Evolutionary conservation across 2,888 invertebrate genomes (phyloP), one percentile per base, ranked within the genome.

Genomic region (Rhogogaster chlorosoma): DNA sequence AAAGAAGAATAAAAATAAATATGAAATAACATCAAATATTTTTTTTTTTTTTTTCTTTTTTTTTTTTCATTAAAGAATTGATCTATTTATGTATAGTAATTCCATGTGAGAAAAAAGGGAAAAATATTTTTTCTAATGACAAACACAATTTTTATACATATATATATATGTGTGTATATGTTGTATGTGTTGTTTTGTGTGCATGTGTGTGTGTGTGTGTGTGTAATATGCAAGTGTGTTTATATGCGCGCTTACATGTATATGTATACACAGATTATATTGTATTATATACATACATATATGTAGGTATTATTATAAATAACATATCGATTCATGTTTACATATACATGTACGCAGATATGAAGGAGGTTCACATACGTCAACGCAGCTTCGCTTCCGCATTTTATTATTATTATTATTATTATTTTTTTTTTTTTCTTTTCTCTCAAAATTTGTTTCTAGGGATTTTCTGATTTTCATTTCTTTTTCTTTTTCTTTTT

Each of bases 31-130:
- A 78, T 29, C 49, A n/a, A 53, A 57, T 29, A 61, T 53, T 73
- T 86, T 84, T 53, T 84, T 61, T 49, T 61, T 38, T 6, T 61
- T n/a, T 78, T 53, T 77, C 32, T 73, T 86, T 42, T 80, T 73
- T 77, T 53, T 73, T 85, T 84, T 53, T 84, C 75, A 75, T 67
- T 53, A 15, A 71, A 75, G 15, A 85, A 3, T 82, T 57, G 67
- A n/a, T 73, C 71, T 73, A 73, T 73, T 75, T 29, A 84, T 49
- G 10, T 77, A 83, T 57, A 84, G n/a, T 18, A 64, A 49, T 38
- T 75, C 75, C 29, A 49, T 82, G 38, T 64, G 61, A 61, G 64
- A 82, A 82, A 64, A 38, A 82, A 78, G 38, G 38, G 42, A 64
- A 82, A 82, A 64, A 64, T 82, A 15, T 61, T 82, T 78, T 64